A percentile compares a stretch with the other conserved stretches of the same genome.
phyloP scores from a whole-genome alignment of 2,797 vertebrate genomes.

The Girardinus metallicus region DNA sequence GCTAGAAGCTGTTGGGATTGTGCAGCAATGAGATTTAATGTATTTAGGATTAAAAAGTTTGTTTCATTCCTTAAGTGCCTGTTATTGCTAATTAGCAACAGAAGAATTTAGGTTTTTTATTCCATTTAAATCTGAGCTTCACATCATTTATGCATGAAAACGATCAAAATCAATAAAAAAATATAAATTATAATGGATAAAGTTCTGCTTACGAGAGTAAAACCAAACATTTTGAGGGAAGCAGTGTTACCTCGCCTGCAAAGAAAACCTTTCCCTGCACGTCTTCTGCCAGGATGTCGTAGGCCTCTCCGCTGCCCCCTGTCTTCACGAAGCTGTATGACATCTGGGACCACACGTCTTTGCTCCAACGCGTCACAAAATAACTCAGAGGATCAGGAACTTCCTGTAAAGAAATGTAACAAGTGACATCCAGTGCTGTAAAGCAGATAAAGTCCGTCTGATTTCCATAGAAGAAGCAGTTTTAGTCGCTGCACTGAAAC shows the following conservation, averaged over 20 bases:
- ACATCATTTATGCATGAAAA: neutral
- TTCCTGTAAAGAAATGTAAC: constrained; percentile 76
- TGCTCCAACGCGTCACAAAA: constrained; percentile 93
- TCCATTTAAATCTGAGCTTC: neutral
- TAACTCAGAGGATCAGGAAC: constrained; percentile 91
- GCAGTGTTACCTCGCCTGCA: constrained; percentile 88
- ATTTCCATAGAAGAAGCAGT: neutral
- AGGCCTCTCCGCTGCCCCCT: constrained; percentile 94
- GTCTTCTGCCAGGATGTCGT: constrained; percentile 95
- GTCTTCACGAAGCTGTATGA: constrained; percentile 97
- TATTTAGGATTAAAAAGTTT: too few relatives aligned
- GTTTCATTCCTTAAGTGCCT: too few relatives aligned
- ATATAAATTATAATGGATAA: neutral
- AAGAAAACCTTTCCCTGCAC: constrained; percentile 94
- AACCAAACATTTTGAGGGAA: neutral
- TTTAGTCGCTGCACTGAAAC: neutral
- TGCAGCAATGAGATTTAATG: too few relatives aligned
- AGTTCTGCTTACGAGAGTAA: neutral
- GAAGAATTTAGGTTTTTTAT: neutral
- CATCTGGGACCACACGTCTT: constrained; percentile 96
- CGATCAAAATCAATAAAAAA: neutral
- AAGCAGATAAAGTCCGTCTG: neutral
- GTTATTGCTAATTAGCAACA: neutral
- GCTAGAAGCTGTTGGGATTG: too few relatives aligned
- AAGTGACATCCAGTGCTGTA: neutral